A percentile compares a stretch with the other conserved stretches of the same genome.
Conservation (phyloP, 2,113 vertebrate species). For the Neolamprologus devosi region DNA sequence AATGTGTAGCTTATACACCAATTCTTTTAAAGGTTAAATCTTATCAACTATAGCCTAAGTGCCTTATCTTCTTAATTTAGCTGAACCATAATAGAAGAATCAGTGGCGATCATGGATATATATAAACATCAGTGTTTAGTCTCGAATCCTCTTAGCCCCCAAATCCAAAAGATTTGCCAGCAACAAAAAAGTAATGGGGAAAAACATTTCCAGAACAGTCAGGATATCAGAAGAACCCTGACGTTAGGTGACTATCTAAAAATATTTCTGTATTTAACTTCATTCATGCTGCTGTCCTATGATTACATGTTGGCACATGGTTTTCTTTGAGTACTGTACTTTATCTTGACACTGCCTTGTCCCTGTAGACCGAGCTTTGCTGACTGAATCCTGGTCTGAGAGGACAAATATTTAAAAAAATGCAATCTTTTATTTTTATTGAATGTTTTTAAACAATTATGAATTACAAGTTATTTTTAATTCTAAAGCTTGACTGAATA, state of each 20-base stretch:
- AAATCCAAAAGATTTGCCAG: not conserved
- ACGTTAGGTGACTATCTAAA: not conserved
- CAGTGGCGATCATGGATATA: fast-evolving
- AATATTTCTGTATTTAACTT: not conserved
- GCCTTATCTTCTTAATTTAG: not conserved
- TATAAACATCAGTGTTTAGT: not conserved
- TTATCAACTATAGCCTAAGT: not conserved
- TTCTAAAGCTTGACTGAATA: not conserved
- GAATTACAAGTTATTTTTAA: not conserved
- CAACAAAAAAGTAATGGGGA: fast-evolving
- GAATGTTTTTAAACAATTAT: not conserved
- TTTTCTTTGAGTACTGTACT: not conserved
- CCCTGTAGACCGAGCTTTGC: not conserved
- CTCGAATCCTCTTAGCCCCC: not conserved
- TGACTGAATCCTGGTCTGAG: not conserved
- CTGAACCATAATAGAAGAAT: not conserved
- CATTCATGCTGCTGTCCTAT: not conserved
- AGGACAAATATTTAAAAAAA: not conserved
- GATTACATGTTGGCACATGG: not conserved
- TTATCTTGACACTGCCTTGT: not conserved
- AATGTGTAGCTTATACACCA: not conserved
- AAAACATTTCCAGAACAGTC: not conserved
- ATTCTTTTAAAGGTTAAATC: not conserved
- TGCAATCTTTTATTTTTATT: not conserved
- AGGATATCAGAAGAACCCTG: not conserved